Base-by-base conservation (phyloP, 2,113 vertebrate genomes). In the Plecotus auritus region DNA sequence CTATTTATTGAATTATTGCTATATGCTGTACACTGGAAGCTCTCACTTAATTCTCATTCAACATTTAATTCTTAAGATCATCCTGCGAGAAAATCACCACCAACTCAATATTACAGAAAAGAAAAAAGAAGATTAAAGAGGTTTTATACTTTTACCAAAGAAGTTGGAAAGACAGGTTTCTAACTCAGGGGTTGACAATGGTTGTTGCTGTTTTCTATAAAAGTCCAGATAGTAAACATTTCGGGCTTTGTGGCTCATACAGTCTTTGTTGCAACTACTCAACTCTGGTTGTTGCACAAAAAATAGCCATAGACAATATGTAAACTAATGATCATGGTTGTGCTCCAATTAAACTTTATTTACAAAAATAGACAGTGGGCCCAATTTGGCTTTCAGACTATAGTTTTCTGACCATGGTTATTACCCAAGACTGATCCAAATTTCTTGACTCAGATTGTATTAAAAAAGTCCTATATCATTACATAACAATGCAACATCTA, bases 31-130 rank as follows among this genome's bases (percentile, higher is more conserved):
- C 35, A 87, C 28, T 80, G 47, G 32, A 78, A 80, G 23, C 3
- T 56, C 61, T 61, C n/a, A 42, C 56, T 85, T 80, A 56, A 93
- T 90, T 82, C 20, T 84, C 45, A 77, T 20, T 93, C 35, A 96
- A 82, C 32, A 83, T 42, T 86, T 83, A 51, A 61, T 90, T 96
- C 72, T 92, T 54, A 89, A n/a, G 87, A 37, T 35, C 76, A 94
- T 13, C 51, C 6, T 70, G 35, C n/a, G 22, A 94, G 18, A 84
- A 67, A 91, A 88, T 10, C 77, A 78, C 9, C 40, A 69, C 35
- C 14, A 66, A 42, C 26, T 76, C 9, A 47, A 23, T 83, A 87
- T 86, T 56, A 77, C 4, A 70, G 54, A 81, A 47, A 14, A 83
- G 28, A 13, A 72, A 89, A 89, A 32, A 5, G 22, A 83, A 69